These are phyloP conservation scores for Otocyon megalotis DNA, from an alignment of 2,113 vertebrate genomes.

Conservation along the genomic window DNA sequence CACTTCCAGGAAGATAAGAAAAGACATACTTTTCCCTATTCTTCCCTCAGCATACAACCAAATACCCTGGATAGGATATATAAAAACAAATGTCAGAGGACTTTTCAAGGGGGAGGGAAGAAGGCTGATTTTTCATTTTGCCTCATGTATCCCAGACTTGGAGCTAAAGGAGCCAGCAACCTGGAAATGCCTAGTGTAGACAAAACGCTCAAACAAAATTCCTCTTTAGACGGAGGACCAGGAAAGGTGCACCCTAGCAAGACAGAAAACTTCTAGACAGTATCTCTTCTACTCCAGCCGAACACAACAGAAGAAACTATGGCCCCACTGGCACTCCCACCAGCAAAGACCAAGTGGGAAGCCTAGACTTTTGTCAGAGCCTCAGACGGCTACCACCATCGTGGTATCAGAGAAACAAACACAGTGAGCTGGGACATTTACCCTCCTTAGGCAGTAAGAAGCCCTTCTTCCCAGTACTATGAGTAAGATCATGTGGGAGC, in stretches of 20 bases:
- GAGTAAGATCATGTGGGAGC: background rate
- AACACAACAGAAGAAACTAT: background rate
- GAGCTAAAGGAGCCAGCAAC: background rate
- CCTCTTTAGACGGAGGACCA: background rate
- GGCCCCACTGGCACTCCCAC: background rate
- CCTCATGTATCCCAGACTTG: background rate
- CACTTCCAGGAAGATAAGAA: background rate
- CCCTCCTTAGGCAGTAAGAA: background rate
- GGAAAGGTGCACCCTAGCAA: background rate
- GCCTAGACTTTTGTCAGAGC: background rate
- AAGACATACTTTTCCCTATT: background rate
- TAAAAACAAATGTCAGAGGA: background rate
- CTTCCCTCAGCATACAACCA: background rate
- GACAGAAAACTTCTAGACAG: background rate
- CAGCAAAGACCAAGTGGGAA: background rate
- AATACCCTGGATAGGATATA: background rate
- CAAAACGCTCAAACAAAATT: background rate
- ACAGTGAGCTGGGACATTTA: background rate
- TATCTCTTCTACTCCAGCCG: background rate
- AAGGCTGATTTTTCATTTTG: background rate
- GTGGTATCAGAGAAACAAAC: background rate
- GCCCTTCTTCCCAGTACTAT: background rate
- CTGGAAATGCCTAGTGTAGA: background rate
- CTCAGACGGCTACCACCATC: background rate
- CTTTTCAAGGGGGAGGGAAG: background rate